A percentile compares a stretch with the other conserved stretches of the same genome.
phyloP scores from a whole-genome alignment of 1,140 invertebrate species.

The Ceratoteleas bidentatus region DNA sequence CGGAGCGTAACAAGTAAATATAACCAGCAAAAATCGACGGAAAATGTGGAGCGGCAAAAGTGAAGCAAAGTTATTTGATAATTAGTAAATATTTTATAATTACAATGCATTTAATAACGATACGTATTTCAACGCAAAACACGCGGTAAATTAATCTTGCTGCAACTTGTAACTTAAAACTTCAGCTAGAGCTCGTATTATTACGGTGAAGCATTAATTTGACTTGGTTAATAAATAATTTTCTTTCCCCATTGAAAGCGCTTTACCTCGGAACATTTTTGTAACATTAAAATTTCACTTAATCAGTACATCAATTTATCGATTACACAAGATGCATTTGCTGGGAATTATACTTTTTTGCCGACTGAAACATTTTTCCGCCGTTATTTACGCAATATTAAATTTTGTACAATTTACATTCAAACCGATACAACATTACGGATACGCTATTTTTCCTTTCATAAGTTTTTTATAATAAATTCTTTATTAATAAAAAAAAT shows the following conservation, averaged over 20 bases:
- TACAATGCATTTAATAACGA: conserved; percentile 9
- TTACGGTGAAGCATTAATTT: conserved; percentile 10
- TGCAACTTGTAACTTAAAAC: conserved; percentile 1
- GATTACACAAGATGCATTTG: conserved; percentile 14
- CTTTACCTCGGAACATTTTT: conserved; percentile 14
- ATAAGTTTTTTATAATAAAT: conserved; percentile 38
- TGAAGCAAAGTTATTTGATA: conserved; percentile 9
- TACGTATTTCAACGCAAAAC: conserved; percentile 1
- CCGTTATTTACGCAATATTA: conserved; percentile 19
- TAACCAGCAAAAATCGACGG: conserved; percentile 12
- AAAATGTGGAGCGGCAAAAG: not conserved
- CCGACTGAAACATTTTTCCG: conserved; percentile 14
- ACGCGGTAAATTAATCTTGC: not conserved
- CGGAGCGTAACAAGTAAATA: conserved; percentile 4
- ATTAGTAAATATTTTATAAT: conserved; percentile 5
- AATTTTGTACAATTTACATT: conserved; percentile 35
- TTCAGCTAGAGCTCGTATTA: conserved; percentile 14
- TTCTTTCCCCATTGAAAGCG: conserved; percentile 5
- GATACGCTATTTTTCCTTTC: conserved; percentile 14
- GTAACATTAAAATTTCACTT: conserved; percentile 20
- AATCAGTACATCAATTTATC: conserved; percentile 25
- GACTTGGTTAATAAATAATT: conserved; percentile 16
- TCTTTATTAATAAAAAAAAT: conserved; percentile 45
- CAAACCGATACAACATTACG: conserved; percentile 30
- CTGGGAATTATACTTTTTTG: conserved; percentile 23